Percentiles rank a stretch among this genome's conserved stretches.
Evolutionary conservation across 1,140 invertebrate species (phyloP).

Genomic region (Nephotettix cincticeps): DNA sequence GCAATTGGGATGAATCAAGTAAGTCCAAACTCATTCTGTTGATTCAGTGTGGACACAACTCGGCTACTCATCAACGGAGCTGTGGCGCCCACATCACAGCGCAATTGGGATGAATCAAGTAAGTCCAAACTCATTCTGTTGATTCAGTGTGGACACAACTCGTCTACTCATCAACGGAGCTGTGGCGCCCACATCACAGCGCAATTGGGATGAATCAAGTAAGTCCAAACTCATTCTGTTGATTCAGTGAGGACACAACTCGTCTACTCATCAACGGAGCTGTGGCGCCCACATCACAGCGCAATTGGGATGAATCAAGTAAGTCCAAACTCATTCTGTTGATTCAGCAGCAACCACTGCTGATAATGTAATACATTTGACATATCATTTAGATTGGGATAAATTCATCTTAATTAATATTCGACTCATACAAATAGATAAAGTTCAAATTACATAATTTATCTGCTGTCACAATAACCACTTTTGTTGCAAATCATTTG

Average conservation of each 20-base stretch:
- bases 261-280: slow-evolving; percentile 84
- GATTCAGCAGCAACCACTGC: too few relatives aligned
- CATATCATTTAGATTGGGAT: too few relatives aligned
- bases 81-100: slow-evolving; percentile 78
- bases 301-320: slow-evolving; percentile 68
- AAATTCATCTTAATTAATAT: too few relatives aligned
- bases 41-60: too few relatives aligned
- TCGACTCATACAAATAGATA: too few relatives aligned
- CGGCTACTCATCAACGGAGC: slow-evolving; percentile 84
- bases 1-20: slow-evolving; percentile 99
- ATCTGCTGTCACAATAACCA: too few relatives aligned
- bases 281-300: slow-evolving; percentile 78
- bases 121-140: slow-evolving; percentile 91
- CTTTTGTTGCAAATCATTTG: too few relatives aligned
- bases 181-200: slow-evolving; percentile 78
- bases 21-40: slow-evolving; percentile 91
- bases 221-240: slow-evolving; percentile 16
- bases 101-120: slow-evolving; percentile 99
- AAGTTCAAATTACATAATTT: too few relatives aligned
- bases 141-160: slow-evolving; percentile 88
- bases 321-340: slow-evolving; percentile 16
- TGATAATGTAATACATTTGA: too few relatives aligned
- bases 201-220: slow-evolving; percentile 68
- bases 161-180: slow-evolving; percentile 84
- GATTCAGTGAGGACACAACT: slow-evolving; percentile 88